Percentiles rank a stretch among this genome's conserved stretches.
These are phyloP conservation scores for Scarus forsteni DNA, from an alignment of 2,797 vertebrate genomes.

Conservation along the genomic window DNA sequence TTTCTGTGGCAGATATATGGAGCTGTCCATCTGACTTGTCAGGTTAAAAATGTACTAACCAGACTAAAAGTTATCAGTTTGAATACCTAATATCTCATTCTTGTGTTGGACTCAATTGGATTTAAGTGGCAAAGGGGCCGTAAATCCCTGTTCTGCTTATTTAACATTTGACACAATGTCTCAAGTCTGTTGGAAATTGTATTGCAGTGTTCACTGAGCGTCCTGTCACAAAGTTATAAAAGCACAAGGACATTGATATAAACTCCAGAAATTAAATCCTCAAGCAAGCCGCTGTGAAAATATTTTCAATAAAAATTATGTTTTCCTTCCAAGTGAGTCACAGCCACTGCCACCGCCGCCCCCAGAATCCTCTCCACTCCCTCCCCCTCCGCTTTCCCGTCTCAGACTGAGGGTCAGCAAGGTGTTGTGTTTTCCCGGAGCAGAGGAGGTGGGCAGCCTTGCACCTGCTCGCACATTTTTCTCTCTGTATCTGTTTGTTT, in stretches of 20 bases:
- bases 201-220: neutral
- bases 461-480: slow-evolving; percentile 60
- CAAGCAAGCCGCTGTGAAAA: slow-evolving; percentile 8
- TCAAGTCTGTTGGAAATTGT: too few relatives aligned
- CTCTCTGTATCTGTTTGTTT: slow-evolving; percentile 47
- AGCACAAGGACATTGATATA: neutral
- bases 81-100: too few relatives aligned
- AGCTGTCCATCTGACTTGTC: too few relatives aligned
- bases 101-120: too few relatives aligned
- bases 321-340: slow-evolving; percentile 58
- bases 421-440: slow-evolving; percentile 58
- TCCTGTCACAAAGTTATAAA: neutral
- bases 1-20: too few relatives aligned
- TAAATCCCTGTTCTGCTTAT: too few relatives aligned
- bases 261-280: slow-evolving; percentile 7
- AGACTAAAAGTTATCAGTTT: too few relatives aligned
- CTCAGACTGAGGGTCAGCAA: slow-evolving; percentile 62
- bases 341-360: neutral
- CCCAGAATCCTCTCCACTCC: neutral
- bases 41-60: too few relatives aligned
- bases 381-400: neutral
- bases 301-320: slow-evolving; percentile 40
- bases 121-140: too few relatives aligned
- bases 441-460: slow-evolving; percentile 53
- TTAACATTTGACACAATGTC: too few relatives aligned